Evolutionary conservation across 1,140 invertebrate species (phyloP).

Genomic region (Eubasilissa regina): DNA sequence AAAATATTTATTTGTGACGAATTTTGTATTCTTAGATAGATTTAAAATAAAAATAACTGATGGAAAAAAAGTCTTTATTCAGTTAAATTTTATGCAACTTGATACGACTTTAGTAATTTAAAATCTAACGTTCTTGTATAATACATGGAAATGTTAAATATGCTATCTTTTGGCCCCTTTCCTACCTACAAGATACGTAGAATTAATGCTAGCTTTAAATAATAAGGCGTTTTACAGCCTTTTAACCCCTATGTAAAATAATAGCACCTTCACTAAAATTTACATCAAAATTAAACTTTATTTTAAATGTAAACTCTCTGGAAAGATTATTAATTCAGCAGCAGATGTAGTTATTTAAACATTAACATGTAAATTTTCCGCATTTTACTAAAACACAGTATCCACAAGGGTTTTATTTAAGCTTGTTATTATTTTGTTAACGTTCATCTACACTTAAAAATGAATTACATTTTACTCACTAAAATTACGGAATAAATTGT

Average conservation of each 20-base stretch:
- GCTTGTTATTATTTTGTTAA: conserved; percentile 52
- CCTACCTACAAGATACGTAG: no score
- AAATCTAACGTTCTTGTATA: no score
- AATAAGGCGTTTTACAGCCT: conserved; percentile 1
- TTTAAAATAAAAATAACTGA: no score
- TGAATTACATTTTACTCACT: conserved; percentile 25
- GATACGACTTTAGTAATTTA: no score
- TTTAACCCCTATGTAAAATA: neutral
- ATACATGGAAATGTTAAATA: no score
- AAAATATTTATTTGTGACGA: no score
- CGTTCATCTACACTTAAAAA: conserved; percentile 41
- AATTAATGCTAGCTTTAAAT: neutral
- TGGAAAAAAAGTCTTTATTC: no score
- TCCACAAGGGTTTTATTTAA: conserved; percentile 38
- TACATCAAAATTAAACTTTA: conserved; percentile 52
- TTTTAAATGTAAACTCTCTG: conserved; percentile 55
- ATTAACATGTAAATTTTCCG: conserved; percentile 58
- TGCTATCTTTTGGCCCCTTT: no score
- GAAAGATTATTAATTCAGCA: conserved; percentile 57
- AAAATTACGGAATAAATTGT: conserved; percentile 16
- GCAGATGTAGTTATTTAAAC: conserved; percentile 56
- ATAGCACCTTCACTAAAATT: conserved; percentile 16
- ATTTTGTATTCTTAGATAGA: no score
- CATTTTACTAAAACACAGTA: conserved; percentile 56
- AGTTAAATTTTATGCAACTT: no score